Percentiles rank a stretch among this genome's conserved stretches.
Evolutionary conservation across 2,113 vertebrate species (phyloP).

Genomic region (Grallaria varia): DNA sequence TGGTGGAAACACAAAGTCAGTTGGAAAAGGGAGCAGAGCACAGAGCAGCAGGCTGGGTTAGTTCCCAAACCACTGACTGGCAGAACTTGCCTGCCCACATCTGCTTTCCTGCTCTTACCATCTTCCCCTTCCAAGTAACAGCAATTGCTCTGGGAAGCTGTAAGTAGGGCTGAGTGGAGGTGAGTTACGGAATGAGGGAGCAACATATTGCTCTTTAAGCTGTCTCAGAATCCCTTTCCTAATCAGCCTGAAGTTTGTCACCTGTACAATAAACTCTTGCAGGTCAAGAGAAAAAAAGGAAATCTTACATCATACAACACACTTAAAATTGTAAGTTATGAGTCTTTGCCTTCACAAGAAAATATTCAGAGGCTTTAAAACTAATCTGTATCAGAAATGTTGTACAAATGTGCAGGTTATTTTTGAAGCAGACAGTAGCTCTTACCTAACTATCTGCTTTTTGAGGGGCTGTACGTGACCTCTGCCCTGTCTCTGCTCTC

Average conservation of each 20-base stretch:
- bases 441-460: neutral
- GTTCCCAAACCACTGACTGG: neutral
- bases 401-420: neutral
- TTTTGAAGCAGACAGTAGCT: neutral
- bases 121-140: neutral
- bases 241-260: neutral
- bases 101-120: neutral
- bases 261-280: neutral
- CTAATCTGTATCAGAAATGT: neutral
- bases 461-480: neutral
- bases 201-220: neutral
- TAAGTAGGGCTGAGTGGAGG: neutral
- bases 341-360: neutral
- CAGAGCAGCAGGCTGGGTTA: neutral
- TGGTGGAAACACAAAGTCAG: neutral
- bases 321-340: neutral
- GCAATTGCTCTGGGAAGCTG: neutral
- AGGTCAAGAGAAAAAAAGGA: neutral
- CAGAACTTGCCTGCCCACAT: neutral
- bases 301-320: neutral
- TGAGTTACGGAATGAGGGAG: neutral
- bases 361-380: neutral
- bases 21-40: neutral
- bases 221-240: neutral
- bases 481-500: neutral